Conservation (phyloP, 1,140 invertebrate species). For the Cardiocondyla obscurior region DNA sequence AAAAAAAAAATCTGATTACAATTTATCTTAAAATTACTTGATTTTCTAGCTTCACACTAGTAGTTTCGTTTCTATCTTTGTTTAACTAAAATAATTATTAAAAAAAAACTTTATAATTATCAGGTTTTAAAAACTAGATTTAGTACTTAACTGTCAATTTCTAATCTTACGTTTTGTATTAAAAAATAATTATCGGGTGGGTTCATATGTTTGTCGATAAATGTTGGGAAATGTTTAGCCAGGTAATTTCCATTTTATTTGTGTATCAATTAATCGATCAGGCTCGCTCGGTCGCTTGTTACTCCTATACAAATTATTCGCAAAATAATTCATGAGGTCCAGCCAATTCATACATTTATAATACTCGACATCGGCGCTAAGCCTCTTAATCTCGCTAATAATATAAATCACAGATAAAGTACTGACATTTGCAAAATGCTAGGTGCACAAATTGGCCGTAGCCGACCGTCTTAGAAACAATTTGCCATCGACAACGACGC, state of each 20-base stretch:
- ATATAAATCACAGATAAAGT: not conserved
- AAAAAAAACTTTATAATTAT: not conserved
- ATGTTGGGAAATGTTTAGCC: not conserved
- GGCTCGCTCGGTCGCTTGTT: not conserved
- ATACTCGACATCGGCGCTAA: not conserved
- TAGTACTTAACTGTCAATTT: not conserved
- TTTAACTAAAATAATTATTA: too few species aligned
- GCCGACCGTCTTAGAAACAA: constrained; percentile 53
- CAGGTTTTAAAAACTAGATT: not conserved
- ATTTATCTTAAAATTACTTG: not conserved
- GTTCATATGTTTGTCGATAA: not conserved
- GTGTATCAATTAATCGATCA: not conserved
- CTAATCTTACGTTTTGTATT: not conserved
- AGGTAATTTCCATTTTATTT: not conserved
- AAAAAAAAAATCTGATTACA: not conserved
- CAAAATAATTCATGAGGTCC: not conserved
- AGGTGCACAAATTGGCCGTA: not conserved
- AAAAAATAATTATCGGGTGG: not conserved
- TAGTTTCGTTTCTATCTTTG: too few species aligned
- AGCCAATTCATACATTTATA: not conserved
- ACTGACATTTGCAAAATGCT: not conserved
- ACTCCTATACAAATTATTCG: not conserved
- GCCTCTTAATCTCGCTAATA: not conserved
- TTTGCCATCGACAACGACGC: constrained; percentile 40
- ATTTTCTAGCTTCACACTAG: not conserved